phyloP scores from a whole-genome alignment of 2,888 invertebrate species.

The Luperina testacea region DNA sequence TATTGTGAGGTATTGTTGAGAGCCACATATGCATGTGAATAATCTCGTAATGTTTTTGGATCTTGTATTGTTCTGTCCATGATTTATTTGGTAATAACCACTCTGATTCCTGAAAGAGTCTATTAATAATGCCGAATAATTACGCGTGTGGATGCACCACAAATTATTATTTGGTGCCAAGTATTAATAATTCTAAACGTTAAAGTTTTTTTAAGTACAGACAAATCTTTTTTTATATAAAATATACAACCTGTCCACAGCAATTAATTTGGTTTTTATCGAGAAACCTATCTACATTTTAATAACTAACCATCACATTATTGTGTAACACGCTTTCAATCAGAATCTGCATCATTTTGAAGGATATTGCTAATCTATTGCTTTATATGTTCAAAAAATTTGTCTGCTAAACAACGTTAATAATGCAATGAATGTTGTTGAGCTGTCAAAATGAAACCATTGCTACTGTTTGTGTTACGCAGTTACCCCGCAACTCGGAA shows the following conservation, averaged over 20 bases:
- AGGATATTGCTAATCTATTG: no score
- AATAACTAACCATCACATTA: neutral
- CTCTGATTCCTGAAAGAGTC: conserved; percentile 8
- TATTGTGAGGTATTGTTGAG: conserved; percentile 15
- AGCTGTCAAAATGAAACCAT: no score
- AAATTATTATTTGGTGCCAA: neutral
- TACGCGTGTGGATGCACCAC: neutral
- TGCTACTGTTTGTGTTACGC: no score
- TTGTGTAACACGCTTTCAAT: no score
- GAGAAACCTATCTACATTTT: neutral
- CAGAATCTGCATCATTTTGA: no score
- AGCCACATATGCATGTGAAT: conserved; percentile 6
- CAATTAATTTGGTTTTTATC: neutral
- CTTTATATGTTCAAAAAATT: no score
- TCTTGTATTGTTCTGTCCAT: conserved; percentile 6
- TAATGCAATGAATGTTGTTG: no score
- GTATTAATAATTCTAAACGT: neutral
- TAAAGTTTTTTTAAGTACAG: neutral
- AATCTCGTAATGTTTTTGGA: conserved; percentile 2
- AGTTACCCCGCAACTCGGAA: neutral
- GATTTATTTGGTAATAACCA: conserved; percentile 4
- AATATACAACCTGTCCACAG: neutral
- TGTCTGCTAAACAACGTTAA: no score
- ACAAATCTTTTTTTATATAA: neutral
- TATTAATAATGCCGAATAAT: conserved; percentile 15